Conservation (phyloP, 2,113 vertebrate species). For the Carassius gibelio region DNA sequence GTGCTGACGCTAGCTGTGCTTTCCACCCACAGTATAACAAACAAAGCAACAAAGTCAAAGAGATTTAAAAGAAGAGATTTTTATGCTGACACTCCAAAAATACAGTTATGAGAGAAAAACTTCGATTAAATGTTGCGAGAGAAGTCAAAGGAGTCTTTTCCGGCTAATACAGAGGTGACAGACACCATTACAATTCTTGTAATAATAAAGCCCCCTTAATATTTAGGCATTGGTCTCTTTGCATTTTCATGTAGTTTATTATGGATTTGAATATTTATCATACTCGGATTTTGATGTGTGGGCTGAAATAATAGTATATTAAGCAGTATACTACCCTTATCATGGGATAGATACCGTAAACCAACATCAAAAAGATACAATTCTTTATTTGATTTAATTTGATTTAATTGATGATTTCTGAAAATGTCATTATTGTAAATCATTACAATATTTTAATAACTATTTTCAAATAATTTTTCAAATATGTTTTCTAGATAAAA, state of each 20-base stretch:
- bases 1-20: constrained; percentile 7
- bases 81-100: not conserved
- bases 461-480: not conserved
- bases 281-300: not conserved
- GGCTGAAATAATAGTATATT: not conserved
- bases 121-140: not conserved
- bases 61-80: not conserved
- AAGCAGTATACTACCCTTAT: not conserved
- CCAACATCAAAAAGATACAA: no score
- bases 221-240: not conserved
- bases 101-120: not conserved
- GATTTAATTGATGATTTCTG: not conserved
- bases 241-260: not conserved
- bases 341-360: not conserved
- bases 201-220: constrained; percentile 1
- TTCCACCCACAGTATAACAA: not conserved
- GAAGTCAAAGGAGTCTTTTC: not conserved
- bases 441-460: not conserved
- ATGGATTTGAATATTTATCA: not conserved
- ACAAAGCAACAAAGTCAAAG: not conserved
- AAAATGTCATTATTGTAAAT: no score
- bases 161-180: not conserved
- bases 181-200: not conserved
- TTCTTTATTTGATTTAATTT: not conserved
- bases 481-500: not conserved